Evolutionary conservation across 2,113 vertebrate genomes (phyloP), one percentile per base, ranked within the genome.

Genomic region (Urocynchramus pylzowi): DNA sequence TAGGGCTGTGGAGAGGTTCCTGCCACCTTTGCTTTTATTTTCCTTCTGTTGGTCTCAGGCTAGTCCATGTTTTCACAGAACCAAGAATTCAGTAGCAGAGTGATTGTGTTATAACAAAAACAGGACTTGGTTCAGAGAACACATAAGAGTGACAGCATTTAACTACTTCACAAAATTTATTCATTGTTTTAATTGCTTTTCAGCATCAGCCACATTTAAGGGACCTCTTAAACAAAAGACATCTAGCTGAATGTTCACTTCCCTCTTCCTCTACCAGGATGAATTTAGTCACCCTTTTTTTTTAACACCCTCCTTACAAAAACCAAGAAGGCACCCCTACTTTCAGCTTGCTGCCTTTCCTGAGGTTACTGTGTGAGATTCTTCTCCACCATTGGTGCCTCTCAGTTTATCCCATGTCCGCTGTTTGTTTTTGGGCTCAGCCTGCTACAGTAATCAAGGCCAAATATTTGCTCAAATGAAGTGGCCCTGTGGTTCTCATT

Each of bases 401-500:
- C 71, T 87, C 56, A n/a, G 57, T 79, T 94, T 91, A 93, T 91
- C 71, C 95, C 84, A 76, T 75, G 84, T 95, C 85, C n/a, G 16
- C 83, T 97, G 89, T 97, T 97, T 97, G 95, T 9, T 96, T 95
- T 97, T 88, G 87, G 94, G 95, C 79, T 95, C 84, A 91, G 89
- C 82, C 89, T 94, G 75, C 71, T 67, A 70, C 70, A 89, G 85
- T 89, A 97, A 97, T 97, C 91, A 91, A 96, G 87, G 70, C 71
- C 95, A 97, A 97, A 97, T 97, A 97, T 97, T 97, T 97, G 96
- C 73, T 90, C 74, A 93, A 90, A 96, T 90, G 89, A 95, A 96
- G 94, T 96, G 87, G 53, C 84, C 92, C 83, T 78, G 71, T 90
- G 94, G 84, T 93, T 97, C 92, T 94, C 87, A 94, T 95, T 96